Conservation (phyloP, 2,888 invertebrate genomes). For the Amblyteles armatorius region DNA sequence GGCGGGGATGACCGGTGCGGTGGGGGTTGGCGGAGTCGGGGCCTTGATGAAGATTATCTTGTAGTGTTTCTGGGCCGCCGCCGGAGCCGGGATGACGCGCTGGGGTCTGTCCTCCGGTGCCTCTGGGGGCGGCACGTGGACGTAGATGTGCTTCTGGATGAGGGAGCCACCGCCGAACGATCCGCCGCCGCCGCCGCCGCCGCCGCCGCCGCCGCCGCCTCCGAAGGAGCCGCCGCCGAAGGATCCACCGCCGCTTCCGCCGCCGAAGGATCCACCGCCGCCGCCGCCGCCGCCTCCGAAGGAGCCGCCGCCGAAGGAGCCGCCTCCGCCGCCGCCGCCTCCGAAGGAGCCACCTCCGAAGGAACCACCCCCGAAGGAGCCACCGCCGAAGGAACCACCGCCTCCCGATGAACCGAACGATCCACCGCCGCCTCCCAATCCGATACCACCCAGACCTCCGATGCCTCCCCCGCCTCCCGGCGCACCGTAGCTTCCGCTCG, state of each 20-base stretch:
- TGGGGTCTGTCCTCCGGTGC: conserved; percentile 89
- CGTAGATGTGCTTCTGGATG: conserved; percentile 95
- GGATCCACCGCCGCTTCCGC: conserved; percentile 75
- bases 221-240: conserved; percentile 86
- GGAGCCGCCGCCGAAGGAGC: conserved; percentile 70
- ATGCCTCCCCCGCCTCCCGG: conserved; percentile 72
- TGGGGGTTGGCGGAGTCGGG: conserved; percentile 93
- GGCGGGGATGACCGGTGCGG: conserved; percentile 91
- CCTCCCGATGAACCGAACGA: conserved; percentile 64
- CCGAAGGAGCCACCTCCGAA: conserved; percentile 58
- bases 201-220: conserved; percentile 84
- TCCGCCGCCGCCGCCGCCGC: conserved; percentile 84
- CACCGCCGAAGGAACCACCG: conserved; percentile 78
- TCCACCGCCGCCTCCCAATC: conserved; percentile 68
- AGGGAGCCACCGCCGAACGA: conserved; percentile 87
- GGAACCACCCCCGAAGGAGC: conserved; percentile 84
- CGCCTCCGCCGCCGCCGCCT: conserved; percentile 74
- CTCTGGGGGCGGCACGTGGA: conserved; percentile 95
- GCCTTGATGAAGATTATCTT: conserved; percentile 97
- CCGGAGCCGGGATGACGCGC: conserved; percentile 88
- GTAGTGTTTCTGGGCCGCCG: conserved; percentile 94
- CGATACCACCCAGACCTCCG: conserved; percentile 54
- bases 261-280: conserved; percentile 68
- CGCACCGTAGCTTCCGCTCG: conserved; percentile 79
- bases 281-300: conserved; percentile 69